phyloP scores from a whole-genome alignment of 1,140 invertebrate genomes.

The Agrilus planipennis region DNA sequence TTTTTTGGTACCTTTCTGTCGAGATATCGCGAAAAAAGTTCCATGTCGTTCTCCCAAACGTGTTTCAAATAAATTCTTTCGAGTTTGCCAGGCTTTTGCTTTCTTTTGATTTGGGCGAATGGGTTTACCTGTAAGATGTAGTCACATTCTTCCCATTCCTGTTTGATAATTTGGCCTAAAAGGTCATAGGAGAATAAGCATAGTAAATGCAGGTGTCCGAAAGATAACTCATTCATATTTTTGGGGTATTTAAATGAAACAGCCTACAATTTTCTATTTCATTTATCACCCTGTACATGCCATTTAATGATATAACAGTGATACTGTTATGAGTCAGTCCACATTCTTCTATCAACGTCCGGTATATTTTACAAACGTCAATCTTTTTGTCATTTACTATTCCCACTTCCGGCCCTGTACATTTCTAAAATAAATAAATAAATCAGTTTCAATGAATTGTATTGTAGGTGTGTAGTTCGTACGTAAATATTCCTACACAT shows the following conservation, averaged over 20 bases:
- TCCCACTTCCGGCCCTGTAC: constrained; percentile 34
- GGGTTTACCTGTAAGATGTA: constrained; percentile 44
- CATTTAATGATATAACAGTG: constrained; percentile 36
- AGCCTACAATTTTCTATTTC: not conserved
- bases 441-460: not conserved
- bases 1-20: constrained; percentile 40
- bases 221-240: not conserved
- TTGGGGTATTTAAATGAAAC: not conserved
- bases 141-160: constrained; percentile 41
- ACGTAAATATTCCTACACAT: constrained; percentile 46
- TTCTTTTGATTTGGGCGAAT: constrained; percentile 30
- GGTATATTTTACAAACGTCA: constrained; percentile 39
- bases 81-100: constrained; percentile 29
- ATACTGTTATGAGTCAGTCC: constrained; percentile 37
- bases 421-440: constrained; percentile 16
- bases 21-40: constrained; percentile 45
- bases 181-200: not conserved
- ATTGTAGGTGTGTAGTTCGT: constrained; percentile 24
- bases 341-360: constrained; percentile 40
- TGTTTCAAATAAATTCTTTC: constrained; percentile 33
- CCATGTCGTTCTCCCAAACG: constrained; percentile 41
- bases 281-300: constrained; percentile 18
- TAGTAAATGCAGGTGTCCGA: not conserved
- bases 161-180: constrained; percentile 38
- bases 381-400: constrained; percentile 36